phyloP scores from a whole-genome alignment of 2,113 vertebrate species.

The Miniopterus natalensis region DNA sequence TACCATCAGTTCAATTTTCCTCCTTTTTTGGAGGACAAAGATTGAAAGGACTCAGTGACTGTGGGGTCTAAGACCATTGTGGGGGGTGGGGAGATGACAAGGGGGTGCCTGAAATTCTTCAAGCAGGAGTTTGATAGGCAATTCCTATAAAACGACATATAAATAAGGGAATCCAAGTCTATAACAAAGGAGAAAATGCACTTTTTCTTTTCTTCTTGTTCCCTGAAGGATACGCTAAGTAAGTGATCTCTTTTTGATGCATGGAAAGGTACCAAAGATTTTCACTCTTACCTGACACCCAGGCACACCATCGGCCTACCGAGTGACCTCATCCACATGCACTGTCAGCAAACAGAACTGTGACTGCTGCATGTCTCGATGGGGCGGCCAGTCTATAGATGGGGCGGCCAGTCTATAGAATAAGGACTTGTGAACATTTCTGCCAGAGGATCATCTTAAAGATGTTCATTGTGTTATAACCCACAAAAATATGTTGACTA shows the following conservation, averaged over 20 bases:
- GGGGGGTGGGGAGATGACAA: neutral
- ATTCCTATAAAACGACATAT: too few species aligned
- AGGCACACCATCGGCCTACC: rapidly evolving
- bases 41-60: neutral
- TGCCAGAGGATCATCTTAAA: neutral
- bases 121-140: too few species aligned
- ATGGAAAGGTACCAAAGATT: rapidly evolving
- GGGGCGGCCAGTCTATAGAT: rapidly evolving
- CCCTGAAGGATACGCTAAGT: rapidly evolving
- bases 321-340: rapidly evolving
- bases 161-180: neutral
- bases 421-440: rapidly evolving
- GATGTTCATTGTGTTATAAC: neutral
- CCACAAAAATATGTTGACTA: rapidly evolving
- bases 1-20: neutral
- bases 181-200: neutral
- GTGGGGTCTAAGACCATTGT: neutral
- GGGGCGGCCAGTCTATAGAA: rapidly evolving
- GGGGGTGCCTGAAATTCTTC: too few species aligned
- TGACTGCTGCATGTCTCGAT: rapidly evolving
- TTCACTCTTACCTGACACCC: neutral
- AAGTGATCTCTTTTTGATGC: neutral
- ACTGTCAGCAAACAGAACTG: neutral
- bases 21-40: neutral
- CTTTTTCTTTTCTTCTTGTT: neutral